phyloP scores from a whole-genome alignment of 2,113 vertebrate species.

The Girardinichthys multiradiatus region DNA sequence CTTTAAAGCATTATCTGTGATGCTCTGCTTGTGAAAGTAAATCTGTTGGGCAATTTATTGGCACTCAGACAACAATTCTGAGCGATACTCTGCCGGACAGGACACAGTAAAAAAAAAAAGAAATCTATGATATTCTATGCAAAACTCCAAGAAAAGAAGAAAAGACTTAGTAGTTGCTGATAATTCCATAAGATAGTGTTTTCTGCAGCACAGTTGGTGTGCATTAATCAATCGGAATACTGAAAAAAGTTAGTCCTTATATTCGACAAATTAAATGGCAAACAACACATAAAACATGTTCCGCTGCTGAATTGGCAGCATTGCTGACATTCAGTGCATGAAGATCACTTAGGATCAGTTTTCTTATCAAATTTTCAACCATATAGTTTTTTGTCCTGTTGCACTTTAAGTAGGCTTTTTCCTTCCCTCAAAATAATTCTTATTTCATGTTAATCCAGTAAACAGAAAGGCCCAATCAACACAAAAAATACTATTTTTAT shows the following conservation, averaged over 20 bases:
- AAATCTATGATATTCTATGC: no score
- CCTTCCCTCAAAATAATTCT: neutral
- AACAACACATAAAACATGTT: no score
- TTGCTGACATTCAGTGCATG: slow-evolving; percentile 13
- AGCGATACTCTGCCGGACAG: no score
- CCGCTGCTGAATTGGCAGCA: slow-evolving; percentile 5
- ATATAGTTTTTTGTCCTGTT: neutral
- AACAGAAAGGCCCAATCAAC: no score
- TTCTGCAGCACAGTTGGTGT: neutral
- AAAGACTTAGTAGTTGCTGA: neutral
- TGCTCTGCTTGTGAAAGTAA: no score
- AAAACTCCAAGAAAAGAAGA: no score
- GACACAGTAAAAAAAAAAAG: no score
- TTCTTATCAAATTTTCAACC: slow-evolving; percentile 11
- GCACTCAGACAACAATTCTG: no score
- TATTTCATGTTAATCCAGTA: neutral
- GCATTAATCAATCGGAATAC: neutral
- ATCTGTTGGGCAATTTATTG: no score
- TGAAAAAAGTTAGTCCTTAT: no score
- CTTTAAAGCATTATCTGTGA: no score
- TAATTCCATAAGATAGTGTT: neutral
- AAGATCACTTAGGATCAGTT: slow-evolving; percentile 10
- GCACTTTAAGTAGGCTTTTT: neutral
- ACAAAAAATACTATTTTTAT: slow-evolving; percentile 41
- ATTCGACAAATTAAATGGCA: no score